Base-by-base conservation (phyloP, 1,140 invertebrate species). In the Phymastichus coffea region DNA sequence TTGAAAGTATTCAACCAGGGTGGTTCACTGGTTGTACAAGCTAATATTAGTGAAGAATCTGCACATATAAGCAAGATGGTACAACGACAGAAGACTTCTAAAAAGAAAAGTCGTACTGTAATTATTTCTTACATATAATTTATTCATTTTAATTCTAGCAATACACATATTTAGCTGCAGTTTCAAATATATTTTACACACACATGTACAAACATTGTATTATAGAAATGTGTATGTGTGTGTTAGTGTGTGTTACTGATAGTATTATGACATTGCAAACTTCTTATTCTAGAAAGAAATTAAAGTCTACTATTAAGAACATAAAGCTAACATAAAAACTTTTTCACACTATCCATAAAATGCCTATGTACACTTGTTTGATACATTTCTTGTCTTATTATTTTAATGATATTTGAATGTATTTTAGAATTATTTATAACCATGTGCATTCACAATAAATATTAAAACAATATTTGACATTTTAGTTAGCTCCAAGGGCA, bases 31-130 rank as follows among this genome's bases (percentile, higher is more conserved):
- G 28, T 62, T 1, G 30, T 40, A 0, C 46, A 83, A 64, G 84
- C 82, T 1, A 70, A 79, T 59, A 76, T 80, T 10, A 81, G 71
- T 8, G 76, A 82, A 48, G 78, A 83, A 60, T 82, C 84, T 1
- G 77, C 77, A 35, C 85, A 88, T 69, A 82, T 88, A 60, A 74
- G 80, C 1, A 71, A 79, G 49, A 78, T 88, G 78, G 80, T 88
- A 10, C 63, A 77, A 8, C 76, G 78, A 25, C 86, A 87, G 63
- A 87, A 85, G 65, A 51, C 76, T 20, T 68, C 64, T 10, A 35
- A 26, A 53, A 75, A 79, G 64, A 81, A 81, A 4, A 33, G 75
- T 48, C 37, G 75, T 46, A 73, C 73, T 9, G 6, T 54, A 55
- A 0, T 33, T 43, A 15, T 3, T 19, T n/a, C 14, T 48, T 1